Base-by-base conservation (phyloP, 2,113 vertebrate genomes). In the Centropus unirufus region DNA sequence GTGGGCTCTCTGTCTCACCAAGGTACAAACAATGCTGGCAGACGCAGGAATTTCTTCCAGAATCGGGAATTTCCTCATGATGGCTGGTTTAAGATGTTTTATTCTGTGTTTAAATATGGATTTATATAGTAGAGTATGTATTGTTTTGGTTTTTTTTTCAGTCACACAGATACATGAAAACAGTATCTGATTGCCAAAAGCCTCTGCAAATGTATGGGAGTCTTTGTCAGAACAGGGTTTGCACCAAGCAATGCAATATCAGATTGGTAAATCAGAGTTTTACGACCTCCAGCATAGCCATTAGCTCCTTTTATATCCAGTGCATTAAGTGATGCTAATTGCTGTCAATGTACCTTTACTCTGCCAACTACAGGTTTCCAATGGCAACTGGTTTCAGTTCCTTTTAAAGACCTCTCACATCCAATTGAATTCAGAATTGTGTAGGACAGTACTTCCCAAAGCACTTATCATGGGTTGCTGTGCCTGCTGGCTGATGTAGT, bases 391-490 rank as follows among this genome's bases (percentile, higher is more conserved):
- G 15, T 9, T 49, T 63, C 26, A n/a, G 78, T 2, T 36, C n/a
- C 30, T 77, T 49, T 62, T 30, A 46, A 20, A n/a, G 83, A 20
- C 34, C 8, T 68, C 32, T 29, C 32, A 11, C 22, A 23, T 16
- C 32, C 0, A 3, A 14, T 8, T 34, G 30, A 12, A 42, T n/a
- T 68, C 30, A 6, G 23, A 29, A 22, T 49, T 19, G 15, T 27
- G n/a, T 22, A 9, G 16, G n/a, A 22, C 21, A 2, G 4, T 30
- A 7, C 44, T 44, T 78, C 51, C 18, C 27, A 2, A 61, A 57
- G 66, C 24, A 8, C 12, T 10, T 19, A 11, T 26, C 15, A 2
- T 0, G 1, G 40, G 13, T 27, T 15, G 23, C 14, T 1, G 13
- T 11, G 18, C 23, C 40, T n/a, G 22, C 54, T 42, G 24, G 36